A percentile compares a stretch with the other conserved stretches of the same genome.
phyloP scores from a whole-genome alignment of 2,113 vertebrate species.

The Ciconia maguari region DNA sequence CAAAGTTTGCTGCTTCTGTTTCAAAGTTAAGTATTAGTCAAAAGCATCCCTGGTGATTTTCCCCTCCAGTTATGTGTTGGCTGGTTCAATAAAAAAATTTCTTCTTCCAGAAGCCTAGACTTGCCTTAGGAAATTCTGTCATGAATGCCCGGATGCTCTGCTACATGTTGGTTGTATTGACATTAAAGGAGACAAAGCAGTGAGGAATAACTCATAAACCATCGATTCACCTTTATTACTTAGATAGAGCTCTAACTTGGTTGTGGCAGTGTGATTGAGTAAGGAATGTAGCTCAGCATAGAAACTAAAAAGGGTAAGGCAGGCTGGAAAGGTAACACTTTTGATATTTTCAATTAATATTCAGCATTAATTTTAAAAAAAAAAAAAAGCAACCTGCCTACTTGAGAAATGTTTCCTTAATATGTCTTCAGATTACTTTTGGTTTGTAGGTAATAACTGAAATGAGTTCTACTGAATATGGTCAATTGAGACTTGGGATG shows the following conservation, averaged over 20 bases:
- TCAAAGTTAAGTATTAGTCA: not conserved
- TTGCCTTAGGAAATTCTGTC: not conserved
- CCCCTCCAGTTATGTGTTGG: not conserved
- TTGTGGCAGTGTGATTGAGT: not conserved
- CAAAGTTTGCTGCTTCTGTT: not conserved
- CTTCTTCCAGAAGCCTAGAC: not conserved
- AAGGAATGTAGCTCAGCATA: not conserved
- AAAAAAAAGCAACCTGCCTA: not conserved
- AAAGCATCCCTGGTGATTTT: not conserved
- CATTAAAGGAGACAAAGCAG: constrained; percentile 35
- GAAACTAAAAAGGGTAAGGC: not conserved
- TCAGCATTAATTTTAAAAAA: not conserved
- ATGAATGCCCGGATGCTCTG: not conserved
- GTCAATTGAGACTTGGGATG: not conserved
- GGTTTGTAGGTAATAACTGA: not conserved
- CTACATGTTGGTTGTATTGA: not conserved
- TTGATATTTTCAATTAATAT: not conserved
- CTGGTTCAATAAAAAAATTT: not conserved
- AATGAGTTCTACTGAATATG: not conserved
- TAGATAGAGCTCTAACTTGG: not conserved
- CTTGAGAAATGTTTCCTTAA: not conserved
- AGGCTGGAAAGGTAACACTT: not conserved
- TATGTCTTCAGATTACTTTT: not conserved
- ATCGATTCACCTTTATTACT: constrained; percentile 29
- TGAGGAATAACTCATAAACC: constrained; percentile 34